Evolutionary conservation across 2,888 invertebrate genomes (phyloP), one percentile per base, ranked within the genome.

Genomic region (Lasioglossum zephyrum): DNA sequence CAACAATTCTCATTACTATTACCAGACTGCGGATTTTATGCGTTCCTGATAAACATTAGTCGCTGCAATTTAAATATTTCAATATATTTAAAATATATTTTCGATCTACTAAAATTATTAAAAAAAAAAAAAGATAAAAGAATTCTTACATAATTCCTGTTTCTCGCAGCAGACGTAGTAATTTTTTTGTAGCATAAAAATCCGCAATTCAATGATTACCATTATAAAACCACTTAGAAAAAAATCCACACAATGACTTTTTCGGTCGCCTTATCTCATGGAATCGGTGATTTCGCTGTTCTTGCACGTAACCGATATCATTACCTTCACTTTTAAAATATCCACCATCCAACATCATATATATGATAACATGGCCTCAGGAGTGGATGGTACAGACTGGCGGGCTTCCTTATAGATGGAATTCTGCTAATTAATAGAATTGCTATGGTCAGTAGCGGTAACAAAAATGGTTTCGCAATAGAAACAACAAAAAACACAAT

Each of bases 291-390:
- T 73, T 53, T 36, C 47, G 63, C 18, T 49, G 69, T 22, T 69
- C n/a, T 26, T 13, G 26, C 18, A 39, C 47, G 70, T 39, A 39
- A 60, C 39, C 81, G 69, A 31, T 63, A 36, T 87, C 44, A 87
- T 91, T 91, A 91, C 90, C 91, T 91, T 84, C 72, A 57, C 53
- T 82, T 36, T 81, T 73, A n/a, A 47, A 60, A 84, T 53, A 79
- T 87, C 77, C 74, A 91, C 87, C 90, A 91, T 90, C 86, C 87
- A 91, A 86, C 91, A 89, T 91, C 85, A 89, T 89, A 91, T 77
- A 81, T 88, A 82, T 86, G 75, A 90, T 86, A 90, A 84, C 88
- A 87, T 89, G 84, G 81, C 81, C 84, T 86, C 47, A 80, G 49
- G 69, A 84, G 31, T 70, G 13, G 83, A 88, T 86, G 80, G 81